Evolutionary conservation across 2,113 vertebrate species (phyloP).

Genomic region (Syrmaticus mikado): DNA sequence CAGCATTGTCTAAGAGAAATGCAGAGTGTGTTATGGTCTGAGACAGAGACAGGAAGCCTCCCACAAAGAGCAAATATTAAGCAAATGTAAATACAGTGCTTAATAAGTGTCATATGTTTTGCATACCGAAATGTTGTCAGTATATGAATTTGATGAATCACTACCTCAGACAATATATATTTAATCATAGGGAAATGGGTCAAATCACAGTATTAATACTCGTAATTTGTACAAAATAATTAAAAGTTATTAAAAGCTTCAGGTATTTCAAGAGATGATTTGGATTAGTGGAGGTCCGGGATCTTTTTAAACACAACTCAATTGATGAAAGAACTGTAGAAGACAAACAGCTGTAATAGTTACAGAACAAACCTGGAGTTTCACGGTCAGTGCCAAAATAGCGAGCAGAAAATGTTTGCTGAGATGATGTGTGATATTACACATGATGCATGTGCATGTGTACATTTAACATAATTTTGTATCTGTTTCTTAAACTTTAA

Average conservation of each 20-base stretch:
- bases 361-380: background rate
- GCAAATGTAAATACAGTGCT: slow-evolving; percentile 61
- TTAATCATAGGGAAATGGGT: slow-evolving; percentile 7
- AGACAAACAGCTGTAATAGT: background rate
- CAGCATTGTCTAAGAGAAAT: slow-evolving; percentile 41
- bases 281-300: background rate
- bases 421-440: background rate
- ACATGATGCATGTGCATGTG: background rate
- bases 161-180: background rate
- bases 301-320: background rate
- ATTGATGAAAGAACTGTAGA: background rate
- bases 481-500: background rate
- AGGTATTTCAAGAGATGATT: background rate
- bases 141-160: slow-evolving; percentile 38
- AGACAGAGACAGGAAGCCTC: slow-evolving; percentile 64
- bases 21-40: slow-evolving; percentile 32
- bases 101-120: slow-evolving; percentile 66
- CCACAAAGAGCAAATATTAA: slow-evolving; percentile 68
- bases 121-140: slow-evolving; percentile 22
- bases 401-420: background rate
- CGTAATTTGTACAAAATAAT: background rate
- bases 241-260: background rate
- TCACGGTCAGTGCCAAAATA: background rate
- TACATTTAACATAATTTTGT: background rate
- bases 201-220: slow-evolving; percentile 23